Percentiles rank a stretch among this genome's conserved stretches.
Evolutionary conservation across 2,797 vertebrate species (phyloP).

Genomic region (Sandelia bainsii): DNA sequence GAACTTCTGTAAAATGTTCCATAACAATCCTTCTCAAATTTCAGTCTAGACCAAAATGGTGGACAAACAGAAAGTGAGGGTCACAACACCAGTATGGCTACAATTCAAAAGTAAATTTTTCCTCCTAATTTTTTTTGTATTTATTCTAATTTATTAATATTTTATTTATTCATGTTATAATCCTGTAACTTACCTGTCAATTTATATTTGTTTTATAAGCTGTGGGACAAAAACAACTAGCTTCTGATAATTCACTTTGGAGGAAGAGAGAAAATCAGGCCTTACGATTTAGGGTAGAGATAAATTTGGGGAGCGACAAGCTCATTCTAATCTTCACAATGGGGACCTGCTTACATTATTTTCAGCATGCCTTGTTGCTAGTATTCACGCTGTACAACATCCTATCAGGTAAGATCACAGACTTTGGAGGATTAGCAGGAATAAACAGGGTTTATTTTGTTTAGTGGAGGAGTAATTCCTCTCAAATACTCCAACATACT

Average conservation of each 20-base stretch:
- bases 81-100: too few relatives aligned
- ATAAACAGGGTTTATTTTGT: slow-evolving; percentile 81
- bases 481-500: slow-evolving; percentile 77
- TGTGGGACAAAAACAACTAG: slow-evolving; percentile 11
- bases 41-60: neutral
- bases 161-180: too few relatives aligned
- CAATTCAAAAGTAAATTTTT: neutral
- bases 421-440: slow-evolving; percentile 85
- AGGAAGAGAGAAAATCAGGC: slow-evolving; percentile 43
- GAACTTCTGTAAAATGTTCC: too few relatives aligned
- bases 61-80: neutral
- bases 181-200: neutral
- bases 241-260: slow-evolving; percentile 36
- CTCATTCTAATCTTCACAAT: slow-evolving; percentile 77
- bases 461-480: slow-evolving; percentile 81
- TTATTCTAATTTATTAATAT: neutral
- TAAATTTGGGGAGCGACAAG: slow-evolving; percentile 60
- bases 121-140: too few relatives aligned
- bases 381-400: slow-evolving; percentile 78
- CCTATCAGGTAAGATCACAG: slow-evolving; percentile 85
- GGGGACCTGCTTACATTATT: slow-evolving; percentile 81
- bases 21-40: neutral
- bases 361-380: slow-evolving; percentile 80
- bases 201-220: slow-evolving; percentile 23
- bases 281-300: slow-evolving; percentile 55